phyloP scores from a whole-genome alignment of 35 echinoderm and acorn worm genomes.

The Lytechinus variegatus region DNA sequence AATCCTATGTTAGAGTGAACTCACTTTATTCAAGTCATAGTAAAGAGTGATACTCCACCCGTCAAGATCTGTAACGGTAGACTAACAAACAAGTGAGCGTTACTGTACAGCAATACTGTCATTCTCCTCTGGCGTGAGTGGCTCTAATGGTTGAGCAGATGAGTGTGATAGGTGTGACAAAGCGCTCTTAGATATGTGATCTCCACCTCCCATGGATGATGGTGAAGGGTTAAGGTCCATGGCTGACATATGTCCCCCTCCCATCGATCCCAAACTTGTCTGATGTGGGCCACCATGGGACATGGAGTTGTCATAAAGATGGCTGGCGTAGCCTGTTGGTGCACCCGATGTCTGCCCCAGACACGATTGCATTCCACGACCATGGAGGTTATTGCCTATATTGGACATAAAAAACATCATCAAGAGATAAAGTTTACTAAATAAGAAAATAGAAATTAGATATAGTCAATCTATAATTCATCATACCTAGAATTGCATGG shows the following conservation, averaged over 20 bases:
- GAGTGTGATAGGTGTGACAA: slow-evolving; percentile 49
- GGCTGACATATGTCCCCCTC: slow-evolving; percentile 54
- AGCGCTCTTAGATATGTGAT: slow-evolving; percentile 34
- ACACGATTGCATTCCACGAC: slow-evolving; percentile 33
- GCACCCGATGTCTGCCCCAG: slow-evolving; percentile 24
- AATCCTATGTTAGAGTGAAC: not conserved
- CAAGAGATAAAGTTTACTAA: not conserved
- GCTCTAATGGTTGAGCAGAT: slow-evolving; percentile 67
- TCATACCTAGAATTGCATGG: no score
- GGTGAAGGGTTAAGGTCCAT: slow-evolving; percentile 69
- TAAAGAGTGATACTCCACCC: slow-evolving; percentile 17
- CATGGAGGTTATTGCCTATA: slow-evolving; percentile 60
- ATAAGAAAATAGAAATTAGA: not conserved
- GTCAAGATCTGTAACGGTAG: not conserved
- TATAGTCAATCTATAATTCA: no score
- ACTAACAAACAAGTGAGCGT: not conserved
- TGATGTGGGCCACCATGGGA: slow-evolving; percentile 60
- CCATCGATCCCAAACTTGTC: slow-evolving; percentile 64
- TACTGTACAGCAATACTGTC: slow-evolving; percentile 82
- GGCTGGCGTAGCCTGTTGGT: slow-evolving; percentile 31
- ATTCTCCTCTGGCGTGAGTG: slow-evolving; percentile 76
- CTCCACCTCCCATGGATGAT: slow-evolving; percentile 55
- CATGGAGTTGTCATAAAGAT: slow-evolving; percentile 61
- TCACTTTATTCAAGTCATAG: slow-evolving; percentile 15
- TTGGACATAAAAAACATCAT: not conserved